Evolutionary conservation across 2,888 invertebrate species (phyloP).

Genomic region (Euplagia quadripunctaria): DNA sequence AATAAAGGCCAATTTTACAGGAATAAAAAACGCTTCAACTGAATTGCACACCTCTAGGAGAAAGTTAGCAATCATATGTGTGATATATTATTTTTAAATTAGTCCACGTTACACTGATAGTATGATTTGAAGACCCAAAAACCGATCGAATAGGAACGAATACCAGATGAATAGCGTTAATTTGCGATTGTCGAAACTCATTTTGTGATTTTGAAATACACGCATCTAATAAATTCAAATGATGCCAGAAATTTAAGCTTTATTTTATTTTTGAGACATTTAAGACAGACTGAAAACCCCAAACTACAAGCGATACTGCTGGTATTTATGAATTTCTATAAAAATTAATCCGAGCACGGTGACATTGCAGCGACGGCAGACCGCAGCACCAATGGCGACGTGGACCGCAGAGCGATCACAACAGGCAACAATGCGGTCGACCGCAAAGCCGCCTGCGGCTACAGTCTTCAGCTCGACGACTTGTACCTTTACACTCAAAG

Average conservation of each 20-base stretch:
- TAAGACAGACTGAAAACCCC: too few species aligned
- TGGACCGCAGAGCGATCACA: too few species aligned
- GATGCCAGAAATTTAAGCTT: conserved; percentile 37
- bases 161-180: conserved; percentile 74
- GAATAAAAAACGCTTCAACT: too few species aligned
- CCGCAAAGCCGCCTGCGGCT: too few species aligned
- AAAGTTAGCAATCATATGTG: conserved; percentile 22
- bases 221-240: conserved; percentile 68
- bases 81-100: too few species aligned
- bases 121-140: conserved; percentile 73
- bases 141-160: conserved; percentile 65
- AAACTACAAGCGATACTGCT: too few species aligned
- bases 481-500: background rate
- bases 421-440: too few species aligned
- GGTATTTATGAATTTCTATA: too few species aligned
- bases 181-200: conserved; percentile 70
- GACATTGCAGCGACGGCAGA: too few species aligned
- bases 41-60: background rate
- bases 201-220: conserved; percentile 70
- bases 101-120: conserved; percentile 68
- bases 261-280: background rate
- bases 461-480: too few species aligned
- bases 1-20: background rate
- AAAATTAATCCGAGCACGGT: too few species aligned
- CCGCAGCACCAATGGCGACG: too few species aligned